These are phyloP conservation scores for Hippocampus comes DNA, from an alignment of 2,113 vertebrate species.

Conservation along the genomic window DNA sequence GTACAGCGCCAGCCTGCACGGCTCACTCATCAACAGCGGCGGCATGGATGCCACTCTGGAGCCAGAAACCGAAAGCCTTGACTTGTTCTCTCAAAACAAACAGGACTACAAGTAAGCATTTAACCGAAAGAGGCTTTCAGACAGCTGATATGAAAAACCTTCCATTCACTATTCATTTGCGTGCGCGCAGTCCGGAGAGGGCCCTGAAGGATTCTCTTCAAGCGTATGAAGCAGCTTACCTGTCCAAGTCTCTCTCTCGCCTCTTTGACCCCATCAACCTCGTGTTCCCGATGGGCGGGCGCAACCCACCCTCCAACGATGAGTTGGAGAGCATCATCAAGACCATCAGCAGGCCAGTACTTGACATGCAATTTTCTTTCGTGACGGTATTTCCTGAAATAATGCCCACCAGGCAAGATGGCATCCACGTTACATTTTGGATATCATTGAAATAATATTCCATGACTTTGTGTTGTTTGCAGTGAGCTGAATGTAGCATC, in stretches of 20 bases:
- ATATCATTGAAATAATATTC: not conserved
- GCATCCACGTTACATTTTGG: no score
- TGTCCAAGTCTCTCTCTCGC: constrained; percentile 94
- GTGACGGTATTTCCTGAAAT: not conserved
- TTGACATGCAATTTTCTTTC: no score
- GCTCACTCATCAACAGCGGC: constrained; percentile 66
- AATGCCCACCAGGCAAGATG: no score
- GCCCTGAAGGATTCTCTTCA: constrained; percentile 89
- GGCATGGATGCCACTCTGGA: constrained; percentile 70
- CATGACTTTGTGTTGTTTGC: constrained; percentile 23
- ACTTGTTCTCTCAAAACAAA: constrained; percentile 80
- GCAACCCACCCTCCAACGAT: constrained; percentile 87
- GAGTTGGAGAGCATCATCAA: constrained; percentile 96
- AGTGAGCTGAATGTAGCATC: constrained; percentile 95
- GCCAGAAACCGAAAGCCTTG: constrained; percentile 78
- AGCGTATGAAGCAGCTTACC: constrained; percentile 90
- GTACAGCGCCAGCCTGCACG: constrained; percentile 84
- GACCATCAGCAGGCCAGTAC: constrained; percentile 76
- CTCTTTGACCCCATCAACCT: constrained; percentile 98
- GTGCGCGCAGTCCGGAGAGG: constrained; percentile 82
- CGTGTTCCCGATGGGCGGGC: constrained; percentile 90
- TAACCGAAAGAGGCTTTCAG: not conserved
- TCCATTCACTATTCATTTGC: not conserved
- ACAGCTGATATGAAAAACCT: no score
- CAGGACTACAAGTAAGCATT: constrained; percentile 85